Evolutionary conservation across 2,113 vertebrate species (phyloP), one percentile per base, ranked within the genome.

Genomic region (Heliornis fulica): DNA sequence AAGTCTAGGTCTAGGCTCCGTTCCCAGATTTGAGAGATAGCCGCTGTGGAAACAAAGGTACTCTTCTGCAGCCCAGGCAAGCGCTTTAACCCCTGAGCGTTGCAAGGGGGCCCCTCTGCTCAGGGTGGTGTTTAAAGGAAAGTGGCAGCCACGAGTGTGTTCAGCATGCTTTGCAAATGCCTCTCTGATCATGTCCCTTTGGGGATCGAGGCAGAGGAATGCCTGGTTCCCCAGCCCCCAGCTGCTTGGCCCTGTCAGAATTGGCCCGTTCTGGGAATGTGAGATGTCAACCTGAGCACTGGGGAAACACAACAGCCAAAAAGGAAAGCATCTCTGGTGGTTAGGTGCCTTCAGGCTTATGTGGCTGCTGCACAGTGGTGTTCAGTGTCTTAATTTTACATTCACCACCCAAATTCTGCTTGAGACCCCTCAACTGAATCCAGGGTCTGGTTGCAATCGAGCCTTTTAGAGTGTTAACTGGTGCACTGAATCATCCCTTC

Each of bases 1-100:
- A 72, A 83, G 43, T 28, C 34, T 40, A 57, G 40, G 16, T 31
- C 59, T 75, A 93, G 78, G 48, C 48, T 63, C 23, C 1, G 13
- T 51, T 87, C 77, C 56, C 69, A 54, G 64, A 78, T 65, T 15
- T n/a, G 12, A 6, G 14, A 70, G 91, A 74, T 25, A 89, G 25
- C 45, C 38, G 15, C 32, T 59, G 64, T 56, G 40, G 54, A 87
- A 89, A 66, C 41, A 75, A 66, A 87, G 76, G 68, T 77, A 54
- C 36, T 57, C 48, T 46, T 72, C 59, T 45, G 46, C 40, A 86
- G 59, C 41, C 28, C 0, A 0, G 40, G 18, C 18, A 31, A 80
- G 36, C 0, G 2, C 20, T 63, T 29, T 34, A 51, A 20, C 13
- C 45, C 28, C 0, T 2, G 4, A 41, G 38, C 1, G 1, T n/a